A percentile compares a stretch with the other conserved stretches of the same genome.
Conservation (phyloP, 92 coral and sea anemone genomes). For the Zoanthus sansibaricus region DNA sequence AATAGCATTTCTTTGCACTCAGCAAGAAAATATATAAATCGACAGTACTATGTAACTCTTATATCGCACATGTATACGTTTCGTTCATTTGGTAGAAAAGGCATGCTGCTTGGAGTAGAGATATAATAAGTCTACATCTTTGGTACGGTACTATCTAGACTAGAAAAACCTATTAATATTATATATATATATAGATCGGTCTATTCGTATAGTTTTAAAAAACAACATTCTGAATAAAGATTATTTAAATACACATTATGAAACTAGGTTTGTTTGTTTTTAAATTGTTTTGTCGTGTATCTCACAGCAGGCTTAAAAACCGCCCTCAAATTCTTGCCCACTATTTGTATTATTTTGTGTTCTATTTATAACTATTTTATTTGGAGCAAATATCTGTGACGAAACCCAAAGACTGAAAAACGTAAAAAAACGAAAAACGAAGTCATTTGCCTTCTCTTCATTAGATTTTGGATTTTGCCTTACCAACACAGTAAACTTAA, state of each 20-base stretch:
- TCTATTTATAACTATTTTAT: too few species aligned
- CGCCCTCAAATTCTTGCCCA: neutral
- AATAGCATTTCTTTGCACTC: neutral
- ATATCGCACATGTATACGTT: neutral
- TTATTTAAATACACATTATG: neutral
- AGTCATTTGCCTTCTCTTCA: too few species aligned
- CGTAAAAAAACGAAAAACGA: too few species aligned
- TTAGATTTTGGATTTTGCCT: too few species aligned
- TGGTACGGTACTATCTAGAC: neutral
- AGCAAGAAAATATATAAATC: neutral
- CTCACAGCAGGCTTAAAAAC: neutral
- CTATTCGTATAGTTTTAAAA: neutral
- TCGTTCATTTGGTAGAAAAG: too few species aligned
- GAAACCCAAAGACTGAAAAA: too few species aligned
- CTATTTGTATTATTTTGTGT: neutral
- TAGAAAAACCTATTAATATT: neutral
- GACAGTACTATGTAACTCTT: neutral
- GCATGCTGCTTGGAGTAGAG: neutral
- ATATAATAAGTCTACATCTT: neutral
- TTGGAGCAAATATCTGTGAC: too few species aligned
- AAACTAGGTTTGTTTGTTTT: neutral
- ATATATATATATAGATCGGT: neutral
- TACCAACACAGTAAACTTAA: too few species aligned
- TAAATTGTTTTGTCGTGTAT: neutral
- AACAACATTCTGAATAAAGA: neutral